phyloP scores from a whole-genome alignment of 2,113 vertebrate genomes.

The Numida meleagris region DNA sequence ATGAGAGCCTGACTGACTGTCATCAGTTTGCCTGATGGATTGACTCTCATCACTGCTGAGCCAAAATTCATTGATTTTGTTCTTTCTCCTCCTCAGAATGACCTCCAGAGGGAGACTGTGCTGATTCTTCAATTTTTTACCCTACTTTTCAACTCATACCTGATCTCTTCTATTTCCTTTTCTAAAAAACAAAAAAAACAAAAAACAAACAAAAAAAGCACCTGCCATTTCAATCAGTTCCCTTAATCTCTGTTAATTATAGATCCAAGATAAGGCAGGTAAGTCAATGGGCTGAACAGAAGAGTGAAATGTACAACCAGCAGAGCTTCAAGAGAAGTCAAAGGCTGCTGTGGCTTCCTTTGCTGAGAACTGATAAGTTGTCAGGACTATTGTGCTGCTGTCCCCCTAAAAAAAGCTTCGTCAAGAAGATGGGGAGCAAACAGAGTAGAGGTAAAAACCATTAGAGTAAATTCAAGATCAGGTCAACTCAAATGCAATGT shows the following conservation, averaged over 20 bases:
- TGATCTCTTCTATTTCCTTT: background rate
- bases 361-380: background rate
- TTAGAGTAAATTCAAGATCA: background rate
- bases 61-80: constrained; percentile 56
- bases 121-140: background rate
- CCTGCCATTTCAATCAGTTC: background rate
- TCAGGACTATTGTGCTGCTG: accelerated
- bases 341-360: background rate
- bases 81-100: background rate
- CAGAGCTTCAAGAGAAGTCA: background rate
- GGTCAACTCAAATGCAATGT: background rate
- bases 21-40: constrained; percentile 55
- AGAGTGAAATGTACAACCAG: background rate
- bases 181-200: background rate
- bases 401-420: background rate
- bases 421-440: background rate
- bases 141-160: background rate
- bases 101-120: constrained; percentile 30
- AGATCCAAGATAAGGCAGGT: constrained; percentile 35
- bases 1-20: constrained; percentile 48
- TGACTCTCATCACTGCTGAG: constrained; percentile 39
- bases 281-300: background rate
- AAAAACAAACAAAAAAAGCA: background rate
- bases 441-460: background rate
- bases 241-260: constrained; percentile 36